Conservation (phyloP, 2,888 invertebrate genomes). For the Mesorhabditis sp. region DNA sequence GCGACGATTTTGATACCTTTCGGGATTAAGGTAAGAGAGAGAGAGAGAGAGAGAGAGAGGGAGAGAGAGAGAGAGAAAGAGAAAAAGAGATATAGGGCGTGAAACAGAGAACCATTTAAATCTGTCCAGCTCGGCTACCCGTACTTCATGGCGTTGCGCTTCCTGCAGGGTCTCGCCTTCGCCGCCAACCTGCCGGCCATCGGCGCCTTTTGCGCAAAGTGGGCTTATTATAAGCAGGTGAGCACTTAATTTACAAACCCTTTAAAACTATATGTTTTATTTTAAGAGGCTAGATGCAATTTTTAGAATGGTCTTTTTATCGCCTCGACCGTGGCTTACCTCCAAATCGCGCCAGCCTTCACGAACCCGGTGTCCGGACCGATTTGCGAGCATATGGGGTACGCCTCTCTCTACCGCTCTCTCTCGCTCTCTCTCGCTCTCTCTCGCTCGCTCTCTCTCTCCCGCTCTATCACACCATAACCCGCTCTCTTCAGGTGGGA, state of each 20-base stretch:
- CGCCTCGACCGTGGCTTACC: conserved; percentile 42
- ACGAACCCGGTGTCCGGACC: conserved; percentile 31
- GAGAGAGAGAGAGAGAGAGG: neutral
- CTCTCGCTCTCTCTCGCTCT: neutral
- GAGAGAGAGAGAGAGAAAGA: neutral
- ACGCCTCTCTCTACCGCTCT: neutral
- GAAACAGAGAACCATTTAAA: neutral
- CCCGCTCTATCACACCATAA: neutral
- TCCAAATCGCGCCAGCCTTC: conserved; percentile 37
- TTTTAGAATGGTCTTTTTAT: conserved; percentile 42
- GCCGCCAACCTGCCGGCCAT: conserved; percentile 49
- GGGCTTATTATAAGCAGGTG: conserved; percentile 46
- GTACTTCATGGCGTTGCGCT: conserved; percentile 31
- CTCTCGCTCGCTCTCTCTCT: neutral
- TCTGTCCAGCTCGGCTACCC: conserved; percentile 32
- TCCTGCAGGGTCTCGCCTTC: conserved; percentile 45
- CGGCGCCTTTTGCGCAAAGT: conserved; percentile 43
- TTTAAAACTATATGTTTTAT: neutral
- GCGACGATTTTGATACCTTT: conserved; percentile 35
- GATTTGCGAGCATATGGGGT: conserved; percentile 11
- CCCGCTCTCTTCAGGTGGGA: neutral
- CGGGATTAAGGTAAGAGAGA: conserved; percentile 22
- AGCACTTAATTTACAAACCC: neutral
- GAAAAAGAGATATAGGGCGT: neutral
- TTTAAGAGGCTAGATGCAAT: neutral